Conservation (phyloP, 2,113 vertebrate species). For the Condylura cristata region DNA sequence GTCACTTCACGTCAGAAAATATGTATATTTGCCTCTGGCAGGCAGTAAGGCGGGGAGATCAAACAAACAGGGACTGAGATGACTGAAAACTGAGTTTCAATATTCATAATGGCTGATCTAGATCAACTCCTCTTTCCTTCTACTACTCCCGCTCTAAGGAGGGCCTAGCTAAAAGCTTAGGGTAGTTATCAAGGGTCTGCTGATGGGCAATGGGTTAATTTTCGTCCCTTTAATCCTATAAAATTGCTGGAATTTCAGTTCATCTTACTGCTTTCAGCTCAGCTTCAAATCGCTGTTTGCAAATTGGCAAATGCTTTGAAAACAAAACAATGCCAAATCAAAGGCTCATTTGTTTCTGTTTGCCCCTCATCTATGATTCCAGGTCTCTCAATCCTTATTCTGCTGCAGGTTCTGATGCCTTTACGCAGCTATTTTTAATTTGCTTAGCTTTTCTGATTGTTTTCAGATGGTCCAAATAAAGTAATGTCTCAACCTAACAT, state of each 20-base stretch:
- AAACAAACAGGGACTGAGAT: not conserved
- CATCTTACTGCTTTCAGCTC: not conserved
- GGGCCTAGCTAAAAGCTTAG: not conserved
- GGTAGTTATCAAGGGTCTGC: not conserved
- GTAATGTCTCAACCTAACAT: not conserved
- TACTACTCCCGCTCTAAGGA: not conserved
- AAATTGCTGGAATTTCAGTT: not conserved
- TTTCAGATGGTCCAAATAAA: constrained; percentile 9
- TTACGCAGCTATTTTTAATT: not conserved
- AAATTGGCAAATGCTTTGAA: not conserved
- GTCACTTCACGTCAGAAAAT: not conserved
- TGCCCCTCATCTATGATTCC: not conserved
- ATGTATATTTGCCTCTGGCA: not conserved
- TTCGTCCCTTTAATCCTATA: not conserved
- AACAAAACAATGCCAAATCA: not conserved
- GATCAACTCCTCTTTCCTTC: not conserved
- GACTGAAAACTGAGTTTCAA: not conserved
- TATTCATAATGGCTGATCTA: not conserved
- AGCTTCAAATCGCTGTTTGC: not conserved
- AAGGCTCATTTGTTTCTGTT: not conserved
- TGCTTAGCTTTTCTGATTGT: not conserved
- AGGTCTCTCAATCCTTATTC: not conserved
- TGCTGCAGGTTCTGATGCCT: not conserved
- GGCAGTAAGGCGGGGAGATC: not conserved
- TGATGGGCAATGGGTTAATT: not conserved